Evolutionary conservation across 2,797 vertebrate species (phyloP), one percentile per base, ranked within the genome.

Genomic region (Pempheris klunzingeri): DNA sequence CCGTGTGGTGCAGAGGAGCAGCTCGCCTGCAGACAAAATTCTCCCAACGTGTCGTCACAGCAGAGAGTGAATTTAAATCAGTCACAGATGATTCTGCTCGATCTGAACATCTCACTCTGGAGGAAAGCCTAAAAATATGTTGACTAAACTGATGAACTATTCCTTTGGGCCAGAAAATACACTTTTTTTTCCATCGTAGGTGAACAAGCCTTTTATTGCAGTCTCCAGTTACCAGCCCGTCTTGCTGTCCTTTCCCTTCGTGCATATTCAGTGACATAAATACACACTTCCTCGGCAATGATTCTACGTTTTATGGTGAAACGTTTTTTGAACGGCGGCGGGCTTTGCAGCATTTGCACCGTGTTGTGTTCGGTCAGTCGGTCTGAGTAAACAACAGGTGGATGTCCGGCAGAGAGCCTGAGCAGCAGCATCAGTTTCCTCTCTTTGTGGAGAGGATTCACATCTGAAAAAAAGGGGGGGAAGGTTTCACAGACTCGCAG

Each of bases 341-440:
- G 44, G 12, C 50, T 36, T 66, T 36, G 55, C 59, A 59, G 47
- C 12, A 14, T 66, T 32, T 52, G 52, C 41, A 52, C 32, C 64
- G 70, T 66, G 68, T 28, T 39, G 6, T n/a, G 32, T 17, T n/a
- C 0, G 24, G 30, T 24, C 43, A 20, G 38, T 2, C 12, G 1
- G 53, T 38, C 49, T 1, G 59, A 18, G 70, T 46, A 77, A 86
- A 84, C 85, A 87, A 34, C 88, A 89, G 87, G 84, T 87, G 84
- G 58, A 54, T 60, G 57, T 82, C 68, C 69, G 75, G 76, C 68
- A 24, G 70, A 47, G 54, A 47, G 41, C 32, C 36, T 0, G 55
- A 63, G 62, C 72, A 39, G 79, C 63, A n/a, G 77, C 44, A n/a
- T n/a, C n/a, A 12, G 80, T 47, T 88, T 88, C 84, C 84, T 89